Evolutionary conservation across 2,797 vertebrate species (phyloP).

Genomic region (Antennarius maculatus): DNA sequence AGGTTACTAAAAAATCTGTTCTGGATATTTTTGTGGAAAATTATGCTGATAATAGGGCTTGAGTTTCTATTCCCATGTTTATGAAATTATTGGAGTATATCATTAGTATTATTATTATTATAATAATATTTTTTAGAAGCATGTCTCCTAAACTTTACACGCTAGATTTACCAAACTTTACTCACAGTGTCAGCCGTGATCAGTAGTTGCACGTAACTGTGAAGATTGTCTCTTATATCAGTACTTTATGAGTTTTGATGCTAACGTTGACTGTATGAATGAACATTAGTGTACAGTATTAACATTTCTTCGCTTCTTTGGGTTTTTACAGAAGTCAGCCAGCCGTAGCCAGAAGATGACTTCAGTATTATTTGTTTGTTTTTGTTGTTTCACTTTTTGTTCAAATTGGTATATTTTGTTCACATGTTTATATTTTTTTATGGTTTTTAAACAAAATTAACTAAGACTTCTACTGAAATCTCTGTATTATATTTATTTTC

Average conservation of each 20-base stretch:
- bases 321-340: constrained; percentile 60
- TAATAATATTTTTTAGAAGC: too few species aligned
- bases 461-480: neutral
- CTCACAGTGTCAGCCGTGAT: too few species aligned
- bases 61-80: too few species aligned
- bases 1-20: too few species aligned
- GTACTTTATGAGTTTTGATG: neutral
- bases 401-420: neutral
- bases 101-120: too few species aligned
- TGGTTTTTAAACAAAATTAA: constrained; percentile 14
- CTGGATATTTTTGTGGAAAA: too few species aligned
- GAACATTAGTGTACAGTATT: neutral
- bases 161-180: too few species aligned
- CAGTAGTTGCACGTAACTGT: too few species aligned
- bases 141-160: too few species aligned
- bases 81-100: too few species aligned
- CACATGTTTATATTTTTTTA: neutral
- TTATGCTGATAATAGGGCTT: too few species aligned
- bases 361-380: neutral
- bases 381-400: neutral
- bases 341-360: constrained; percentile 47
- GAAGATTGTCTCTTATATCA: too few species aligned
- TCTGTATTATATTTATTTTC: constrained; percentile 5
- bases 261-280: neutral
- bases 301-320: neutral